Evolutionary conservation across 2,888 invertebrate species (phyloP), one percentile per base, ranked within the genome.

Genomic region (Lepidochitona cinerea): DNA sequence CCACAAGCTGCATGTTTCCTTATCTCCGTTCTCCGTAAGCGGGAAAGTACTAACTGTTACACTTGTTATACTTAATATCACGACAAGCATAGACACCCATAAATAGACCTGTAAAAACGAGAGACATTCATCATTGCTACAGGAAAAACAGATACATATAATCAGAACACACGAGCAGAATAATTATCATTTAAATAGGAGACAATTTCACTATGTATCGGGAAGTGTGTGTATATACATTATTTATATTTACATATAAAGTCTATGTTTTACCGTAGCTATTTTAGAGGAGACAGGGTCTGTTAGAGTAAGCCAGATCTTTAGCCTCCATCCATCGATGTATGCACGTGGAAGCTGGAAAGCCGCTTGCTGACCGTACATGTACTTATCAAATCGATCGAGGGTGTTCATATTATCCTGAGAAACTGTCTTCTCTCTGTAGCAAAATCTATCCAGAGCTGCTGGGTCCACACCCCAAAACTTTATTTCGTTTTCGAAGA

Each of bases 51-150:
- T n/a, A n/a, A n/a, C n/a, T n/a, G n/a, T n/a, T n/a, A n/a, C n/a
- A n/a, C n/a, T n/a, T 69, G 82, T 79, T 41, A 85, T 75, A n/a
- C 85, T 84, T 29, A 83, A 54, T 5, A 84, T 9, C n/a, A 86
- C 83, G 29, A 84, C 71, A 1, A 77, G 7, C 5, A 81, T 74
- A 26, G 81, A 81, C n/a, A 83, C 66, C 3, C 33, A 69, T 36
- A 84, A 80, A 71, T 84, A 85, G 1, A 79, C 70, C 85, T 86
- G 81, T 66, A 83, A 79, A n/a, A 29, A 53, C 59, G 68, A 76
- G 26, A 33, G 12, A 59, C 36, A n/a, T n/a, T n/a, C n/a, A 71
- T 18, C n/a, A 82, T 41, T 41, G 41, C 18, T 41, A 41, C 41
- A 9, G 18, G 41, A 41, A 41, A 41, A 41, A 18, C 41, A 9